phyloP scores from a whole-genome alignment of 2,113 vertebrate species.

The Gracilinanus agilis region DNA sequence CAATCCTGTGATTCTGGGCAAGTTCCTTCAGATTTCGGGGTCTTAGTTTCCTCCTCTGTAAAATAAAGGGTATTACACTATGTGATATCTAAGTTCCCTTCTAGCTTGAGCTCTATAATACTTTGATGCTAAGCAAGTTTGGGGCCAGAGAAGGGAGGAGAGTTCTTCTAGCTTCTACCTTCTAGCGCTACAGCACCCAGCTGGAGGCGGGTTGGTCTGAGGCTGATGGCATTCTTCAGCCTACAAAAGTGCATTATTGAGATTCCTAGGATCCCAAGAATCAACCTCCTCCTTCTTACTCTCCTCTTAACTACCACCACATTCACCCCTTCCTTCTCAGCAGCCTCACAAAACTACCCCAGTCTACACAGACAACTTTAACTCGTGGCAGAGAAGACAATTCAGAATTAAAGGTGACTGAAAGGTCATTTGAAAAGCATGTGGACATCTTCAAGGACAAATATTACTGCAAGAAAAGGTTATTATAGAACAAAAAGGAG shows the following conservation, averaged over 20 bases:
- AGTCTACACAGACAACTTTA: slow-evolving; percentile 66
- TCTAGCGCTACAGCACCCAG: slow-evolving; percentile 83
- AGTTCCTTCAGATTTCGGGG: background rate
- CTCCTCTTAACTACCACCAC: slow-evolving; percentile 65
- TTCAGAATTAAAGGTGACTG: slow-evolving; percentile 48
- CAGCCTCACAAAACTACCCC: slow-evolving; percentile 29
- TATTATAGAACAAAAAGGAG: background rate
- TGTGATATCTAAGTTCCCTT: background rate
- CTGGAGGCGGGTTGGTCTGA: slow-evolving; percentile 80
- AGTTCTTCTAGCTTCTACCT: slow-evolving; percentile 82
- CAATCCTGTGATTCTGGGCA: background rate
- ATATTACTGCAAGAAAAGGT: background rate
- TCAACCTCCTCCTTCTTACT: slow-evolving; percentile 82
- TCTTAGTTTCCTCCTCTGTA: background rate
- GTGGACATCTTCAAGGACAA: background rate
- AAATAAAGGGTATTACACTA: background rate
- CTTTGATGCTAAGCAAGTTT: background rate
- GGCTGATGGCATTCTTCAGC: slow-evolving; percentile 84
- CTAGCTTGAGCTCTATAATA: background rate
- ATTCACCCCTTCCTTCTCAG: slow-evolving; percentile 44
- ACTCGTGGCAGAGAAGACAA: slow-evolving; percentile 67
- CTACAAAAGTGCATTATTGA: slow-evolving; percentile 86
- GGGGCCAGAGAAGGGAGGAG: background rate
- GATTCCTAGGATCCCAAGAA: slow-evolving; percentile 87
- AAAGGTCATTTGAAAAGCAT: background rate